Evolutionary conservation across 1,140 invertebrate species (phyloP).

Genomic region (Lepidostoma basale): DNA sequence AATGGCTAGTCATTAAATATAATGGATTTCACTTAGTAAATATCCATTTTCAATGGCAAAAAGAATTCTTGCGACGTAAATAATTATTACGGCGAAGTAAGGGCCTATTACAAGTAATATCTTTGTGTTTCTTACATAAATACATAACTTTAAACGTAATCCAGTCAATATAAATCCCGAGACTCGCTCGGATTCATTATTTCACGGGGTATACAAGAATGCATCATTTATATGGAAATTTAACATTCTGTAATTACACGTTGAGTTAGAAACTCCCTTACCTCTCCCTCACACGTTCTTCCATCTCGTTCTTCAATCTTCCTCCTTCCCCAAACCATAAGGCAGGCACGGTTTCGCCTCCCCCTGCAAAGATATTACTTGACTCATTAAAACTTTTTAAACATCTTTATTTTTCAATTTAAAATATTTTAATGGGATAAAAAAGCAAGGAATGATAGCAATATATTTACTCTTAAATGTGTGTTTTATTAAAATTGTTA

Average conservation of each 20-base stretch:
- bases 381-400: slow-evolving; percentile 43
- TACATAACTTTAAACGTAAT: no score
- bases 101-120: no score
- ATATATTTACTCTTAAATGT: not conserved
- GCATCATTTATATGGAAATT: slow-evolving; percentile 42
- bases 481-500: no score
- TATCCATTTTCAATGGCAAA: no score
- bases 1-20: no score
- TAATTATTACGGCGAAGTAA: no score
- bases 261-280: not conserved
- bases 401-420: slow-evolving; percentile 41
- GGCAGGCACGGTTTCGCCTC: not conserved
- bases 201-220: slow-evolving; percentile 27
- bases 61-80: no score
- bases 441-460: not conserved
- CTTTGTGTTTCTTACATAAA: no score
- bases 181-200: slow-evolving; percentile 15
- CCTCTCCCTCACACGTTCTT: not conserved
- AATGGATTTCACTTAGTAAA: no score
- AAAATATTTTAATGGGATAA: slow-evolving; percentile 36
- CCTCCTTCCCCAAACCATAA: not conserved
- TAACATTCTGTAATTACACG: slow-evolving; percentile 38
- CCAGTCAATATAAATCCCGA: no score
- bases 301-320: not conserved
- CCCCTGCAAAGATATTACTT: not conserved